phyloP scores from a whole-genome alignment of 1,140 invertebrate genomes.

The Conus betulinus region DNA sequence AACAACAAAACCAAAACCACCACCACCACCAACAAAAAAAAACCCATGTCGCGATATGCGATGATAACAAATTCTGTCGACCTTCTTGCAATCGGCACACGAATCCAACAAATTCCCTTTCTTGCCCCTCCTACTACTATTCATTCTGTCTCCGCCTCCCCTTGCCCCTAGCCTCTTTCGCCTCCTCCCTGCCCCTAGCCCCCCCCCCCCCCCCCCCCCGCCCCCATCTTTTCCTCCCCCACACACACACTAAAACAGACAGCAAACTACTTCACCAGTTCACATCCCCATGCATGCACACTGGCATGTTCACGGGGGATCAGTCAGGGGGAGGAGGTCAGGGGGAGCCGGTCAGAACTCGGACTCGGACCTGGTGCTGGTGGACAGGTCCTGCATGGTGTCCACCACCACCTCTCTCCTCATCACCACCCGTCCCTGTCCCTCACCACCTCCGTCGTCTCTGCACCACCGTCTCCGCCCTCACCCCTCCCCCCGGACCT shows the following conservation, averaged over 20 bases:
- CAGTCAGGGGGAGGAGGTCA: not conserved
- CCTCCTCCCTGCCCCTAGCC: too few species aligned
- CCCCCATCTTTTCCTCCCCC: too few species aligned
- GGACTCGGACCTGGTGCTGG: not conserved
- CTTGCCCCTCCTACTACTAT: too few species aligned
- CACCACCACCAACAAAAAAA: too few species aligned
- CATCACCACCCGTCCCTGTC: not conserved
- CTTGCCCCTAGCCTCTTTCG: not conserved
- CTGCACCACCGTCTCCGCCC: slow-evolving; percentile 9
- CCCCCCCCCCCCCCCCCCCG: not conserved
- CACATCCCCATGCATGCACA: not conserved
- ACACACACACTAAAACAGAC: too few species aligned
- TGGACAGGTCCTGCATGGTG: not conserved
- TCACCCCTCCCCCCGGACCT: not conserved
- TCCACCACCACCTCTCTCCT: not conserved
- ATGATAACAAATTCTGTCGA: too few species aligned
- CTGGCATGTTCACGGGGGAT: not conserved
- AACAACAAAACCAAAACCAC: too few species aligned
- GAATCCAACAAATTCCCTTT: too few species aligned
- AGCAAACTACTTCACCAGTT: not conserved
- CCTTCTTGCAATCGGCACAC: too few species aligned
- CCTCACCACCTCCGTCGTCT: slow-evolving; percentile 2
- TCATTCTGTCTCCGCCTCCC: too few species aligned
- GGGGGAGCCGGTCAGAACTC: not conserved
- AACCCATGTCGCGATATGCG: too few species aligned